Conservation (phyloP, 2,888 invertebrate genomes). For the Penaeus monodon region DNA sequence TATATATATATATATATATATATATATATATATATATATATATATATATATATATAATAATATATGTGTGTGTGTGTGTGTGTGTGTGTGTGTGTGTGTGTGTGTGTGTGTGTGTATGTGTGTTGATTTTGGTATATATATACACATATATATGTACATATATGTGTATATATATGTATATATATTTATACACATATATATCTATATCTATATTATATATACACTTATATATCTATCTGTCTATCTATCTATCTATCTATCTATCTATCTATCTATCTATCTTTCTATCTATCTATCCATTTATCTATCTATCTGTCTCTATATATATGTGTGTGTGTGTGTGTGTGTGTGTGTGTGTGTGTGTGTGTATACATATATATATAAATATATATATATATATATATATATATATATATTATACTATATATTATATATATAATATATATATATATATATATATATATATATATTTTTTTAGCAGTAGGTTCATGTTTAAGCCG, state of each 20-base stretch:
- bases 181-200: constrained; percentile 29
- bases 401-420: neutral
- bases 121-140: neutral
- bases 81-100: too few relatives aligned
- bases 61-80: too few relatives aligned
- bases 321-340: too few relatives aligned
- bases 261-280: neutral
- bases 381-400: constrained; percentile 11
- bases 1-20: too few relatives aligned
- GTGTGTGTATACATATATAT: neutral
- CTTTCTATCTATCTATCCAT: neutral
- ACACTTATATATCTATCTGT: neutral
- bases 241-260: neutral
- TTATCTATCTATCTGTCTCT: neutral
- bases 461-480: too few relatives aligned
- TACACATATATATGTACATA: neutral
- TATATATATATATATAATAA: too few relatives aligned
- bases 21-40: too few relatives aligned
- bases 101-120: too few relatives aligned
- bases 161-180: constrained; percentile 28
- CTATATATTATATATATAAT: too few relatives aligned
- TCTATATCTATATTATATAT: constrained; percentile 30
- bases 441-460: too few relatives aligned
- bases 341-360: neutral
- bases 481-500: too few relatives aligned